Percentiles rank a stretch among this genome's conserved stretches.
Evolutionary conservation across 1,140 invertebrate species (phyloP).

Genomic region (Mercenaria mercenaria): DNA sequence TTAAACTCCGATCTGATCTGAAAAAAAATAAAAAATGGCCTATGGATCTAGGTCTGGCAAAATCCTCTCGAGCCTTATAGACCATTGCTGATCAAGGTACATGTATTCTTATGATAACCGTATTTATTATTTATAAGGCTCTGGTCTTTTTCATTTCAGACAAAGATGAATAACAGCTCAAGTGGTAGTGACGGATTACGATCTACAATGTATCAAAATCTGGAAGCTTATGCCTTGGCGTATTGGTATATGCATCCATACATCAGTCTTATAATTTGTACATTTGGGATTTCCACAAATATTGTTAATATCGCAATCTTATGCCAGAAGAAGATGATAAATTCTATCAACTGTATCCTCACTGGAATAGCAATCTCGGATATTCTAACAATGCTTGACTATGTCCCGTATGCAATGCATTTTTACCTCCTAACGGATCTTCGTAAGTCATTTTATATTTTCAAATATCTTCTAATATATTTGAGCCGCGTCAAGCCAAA

Average conservation of each 20-base stretch:
- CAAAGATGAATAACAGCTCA: constrained; percentile 7
- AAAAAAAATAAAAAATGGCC: too few relatives aligned
- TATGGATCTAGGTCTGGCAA: too few relatives aligned
- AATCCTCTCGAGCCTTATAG: too few relatives aligned
- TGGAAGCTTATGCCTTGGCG: constrained; percentile 73
- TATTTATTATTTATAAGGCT: too few relatives aligned
- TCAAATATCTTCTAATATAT: neutral
- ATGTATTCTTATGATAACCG: too few relatives aligned
- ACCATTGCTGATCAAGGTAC: too few relatives aligned
- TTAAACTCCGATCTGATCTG: too few relatives aligned
- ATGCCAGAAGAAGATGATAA: constrained; percentile 93
- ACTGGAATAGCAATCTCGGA: constrained; percentile 94
- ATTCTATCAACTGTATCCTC: constrained; percentile 94
- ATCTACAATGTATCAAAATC: neutral
- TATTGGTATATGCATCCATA: constrained; percentile 90
- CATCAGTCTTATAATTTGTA: constrained; percentile 91
- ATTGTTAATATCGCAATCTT: constrained; percentile 95
- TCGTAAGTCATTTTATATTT: constrained; percentile 32
- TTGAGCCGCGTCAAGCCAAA: too few relatives aligned
- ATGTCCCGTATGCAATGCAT: constrained; percentile 93
- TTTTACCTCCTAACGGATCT: constrained; percentile 72
- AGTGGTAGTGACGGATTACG: neutral
- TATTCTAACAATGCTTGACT: constrained; percentile 95
- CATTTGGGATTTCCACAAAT: constrained; percentile 95
- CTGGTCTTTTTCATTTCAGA: too few relatives aligned